Evolutionary conservation across 2,113 vertebrate species (phyloP), one percentile per base, ranked within the genome.

Genomic region (Stegastes partitus): DNA sequence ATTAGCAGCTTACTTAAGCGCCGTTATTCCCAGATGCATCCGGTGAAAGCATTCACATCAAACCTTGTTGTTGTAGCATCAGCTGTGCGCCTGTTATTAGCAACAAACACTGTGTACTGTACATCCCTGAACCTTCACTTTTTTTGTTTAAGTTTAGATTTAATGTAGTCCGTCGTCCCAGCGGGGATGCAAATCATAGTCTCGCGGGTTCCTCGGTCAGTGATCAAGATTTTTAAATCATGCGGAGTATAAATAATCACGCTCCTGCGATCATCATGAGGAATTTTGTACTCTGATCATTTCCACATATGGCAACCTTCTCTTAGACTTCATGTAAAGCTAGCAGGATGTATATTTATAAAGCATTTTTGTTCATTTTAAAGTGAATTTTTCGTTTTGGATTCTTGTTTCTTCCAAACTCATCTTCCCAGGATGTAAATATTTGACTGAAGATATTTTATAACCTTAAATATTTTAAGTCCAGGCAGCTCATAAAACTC

Each of bases 181-280:
- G n/a, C 74, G 68, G 81, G 81, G 81, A 79, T 78, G 80, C 67
- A 78, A 74, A 87, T 87, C 31, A 28, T 39, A 62, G 69, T 76
- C 82, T 82, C 62, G n/a, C 54, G 45, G 66, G 69, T 55, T 69
- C 39, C 26, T 68, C 22, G 59, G 84, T 82, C 84, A 86, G 58
- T 84, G 55, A 80, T 85, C 72, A 82, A 77, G 70, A 71, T 73
- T 71, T 21, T 21, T 23, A 51, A 68, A 75, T 68, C 54, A 74
- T 55, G 71, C 39, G 2, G 56, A 50, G 70, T 66, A 74, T 68
- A 87, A 89, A 87, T 86, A 83, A 86, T 69, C 54, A 75, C 61
- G 56, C 63, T 55, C 28, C 45, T 44, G 77, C 28, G 68, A 70
- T 76, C 45, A 68, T 76, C 42, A 75, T 47, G 22, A 62, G 56